Evolutionary conservation across 1,140 invertebrate species (phyloP), one percentile per base, ranked within the genome.

Genomic region (Probaryconus sp.): DNA sequence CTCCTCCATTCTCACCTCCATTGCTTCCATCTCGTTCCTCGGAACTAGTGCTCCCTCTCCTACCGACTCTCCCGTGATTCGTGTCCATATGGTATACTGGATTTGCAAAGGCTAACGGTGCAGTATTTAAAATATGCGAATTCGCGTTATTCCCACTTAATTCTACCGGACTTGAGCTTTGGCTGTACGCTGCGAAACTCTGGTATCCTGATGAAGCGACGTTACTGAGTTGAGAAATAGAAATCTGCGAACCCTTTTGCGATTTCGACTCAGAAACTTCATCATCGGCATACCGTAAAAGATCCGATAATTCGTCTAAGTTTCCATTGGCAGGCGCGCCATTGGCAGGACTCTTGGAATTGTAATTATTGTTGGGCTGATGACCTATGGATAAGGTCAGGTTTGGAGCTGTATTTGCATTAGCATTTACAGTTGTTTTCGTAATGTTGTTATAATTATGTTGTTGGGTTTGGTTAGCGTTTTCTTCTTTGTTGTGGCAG

Each of bases 191-290:
- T 2, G 94, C 94, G 79, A 96, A 95, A 76, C 95, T 96, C 85
- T 97, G 95, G 82, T 97, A 97, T 1, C 95, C 95, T 1, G 94
- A 96, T 14, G 94, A 95, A 1, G 94, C 94, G 48, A 95, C 93
- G 61, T 94, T 94, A 11, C 93, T 95, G 24, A 94, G 81, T 53
- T 94, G 94, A 60, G 94, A 94, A 53, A 96, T 94, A 1, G 94
- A 94, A 2, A 88, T 88, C 30, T 88, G 87, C 1, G 87, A 88
- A 3, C 87, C 87, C 30, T 88, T 88, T 26, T 88, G 87, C 0
- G 85, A 87, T 7, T 88, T 88, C 0, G 85, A 87, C 30, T 88
- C 87, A 0, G 81, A 85, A 0, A 87, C 86, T 28, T 88, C 87
- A 11, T 88, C 87, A 18, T 87, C 87, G 0, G 87, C 87, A 50